Evolutionary conservation across 2,888 invertebrate genomes (phyloP), one percentile per base, ranked within the genome.

Genomic region (Chrysomela aeneicollis): DNA sequence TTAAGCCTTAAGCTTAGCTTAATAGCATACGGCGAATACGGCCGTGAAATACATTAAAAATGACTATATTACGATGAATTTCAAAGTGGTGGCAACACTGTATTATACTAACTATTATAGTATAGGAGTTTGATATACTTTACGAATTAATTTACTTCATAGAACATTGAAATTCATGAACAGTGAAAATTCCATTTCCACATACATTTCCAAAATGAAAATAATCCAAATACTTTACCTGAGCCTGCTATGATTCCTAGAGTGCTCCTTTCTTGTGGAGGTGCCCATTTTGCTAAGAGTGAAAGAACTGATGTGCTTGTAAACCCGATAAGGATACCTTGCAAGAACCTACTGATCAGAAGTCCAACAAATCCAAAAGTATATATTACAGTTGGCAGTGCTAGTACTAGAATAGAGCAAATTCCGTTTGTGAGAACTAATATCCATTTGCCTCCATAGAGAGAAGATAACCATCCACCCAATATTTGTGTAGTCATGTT

Each of bases 231-330:
- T n/a, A n/a, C n/a, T 26, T 59, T 58, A 79, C 81, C 88, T 52
- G 89, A 85, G 77, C 90, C 89, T 6, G 88, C 87, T 50, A 87
- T 87, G 55, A 90, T 88, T 64, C 89, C 88, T 66, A 92, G 81
- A 15, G 89, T 84, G 15, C 90, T 89, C 59, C 92, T 85, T 76
- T 93, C 93, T 0, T 84, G 79, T 0, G 85, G 82, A 0, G 92
- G 92, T 9, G 82, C 88, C 93, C 93, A 93, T 79, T 90, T 91
- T n/a, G 92, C 88, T 55, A 92, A 79, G 12, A 92, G 83, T 2
- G 90, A 89, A 73, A 92, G 92, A 63, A 88, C 85, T 64, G 88
- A 86, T 0, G 93, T 92, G 77, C 88, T 90, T 17, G 92, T 85
- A 69, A 89, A 88, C 0, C 90, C 91, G 78, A 92, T 91, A 0